phyloP scores from a whole-genome alignment of 2,113 vertebrate species.

The Semnornis frantzii region DNA sequence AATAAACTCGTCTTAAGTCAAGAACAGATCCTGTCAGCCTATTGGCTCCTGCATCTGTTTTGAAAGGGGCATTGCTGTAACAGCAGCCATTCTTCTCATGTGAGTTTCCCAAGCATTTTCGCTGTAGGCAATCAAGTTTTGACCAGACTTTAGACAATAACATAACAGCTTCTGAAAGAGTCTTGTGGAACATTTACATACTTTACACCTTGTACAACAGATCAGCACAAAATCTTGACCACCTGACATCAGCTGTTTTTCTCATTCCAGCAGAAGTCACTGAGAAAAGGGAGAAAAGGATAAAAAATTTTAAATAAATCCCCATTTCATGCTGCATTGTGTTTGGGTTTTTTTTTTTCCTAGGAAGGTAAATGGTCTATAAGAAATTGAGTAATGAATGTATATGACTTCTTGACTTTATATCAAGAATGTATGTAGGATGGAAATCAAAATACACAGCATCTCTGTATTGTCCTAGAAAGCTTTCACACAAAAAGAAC shows the following conservation, averaged over 20 bases:
- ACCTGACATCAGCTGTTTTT: not conserved
- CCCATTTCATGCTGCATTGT: not conserved
- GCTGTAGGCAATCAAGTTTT: not conserved
- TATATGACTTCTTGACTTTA: slow-evolving; percentile 49
- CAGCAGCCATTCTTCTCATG: not conserved
- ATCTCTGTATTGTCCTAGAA: slow-evolving; percentile 36
- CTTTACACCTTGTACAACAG: not conserved
- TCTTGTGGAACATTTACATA: not conserved
- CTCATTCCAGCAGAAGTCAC: not conserved
- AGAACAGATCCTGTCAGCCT: slow-evolving; percentile 29
- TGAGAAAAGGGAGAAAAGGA: not conserved
- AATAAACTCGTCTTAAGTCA: slow-evolving; percentile 53
- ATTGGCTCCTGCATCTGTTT: slow-evolving; percentile 39
- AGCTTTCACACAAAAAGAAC: not conserved
- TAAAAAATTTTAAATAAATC: not conserved
- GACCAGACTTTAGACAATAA: not conserved
- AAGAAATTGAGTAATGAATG: slow-evolving; percentile 62
- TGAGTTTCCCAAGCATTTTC: slow-evolving; percentile 28
- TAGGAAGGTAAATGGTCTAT: slow-evolving; percentile 57
- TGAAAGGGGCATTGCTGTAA: slow-evolving; percentile 3
- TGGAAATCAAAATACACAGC: slow-evolving; percentile 80
- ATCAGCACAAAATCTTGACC: not conserved
- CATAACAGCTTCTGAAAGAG: slow-evolving; percentile 15
- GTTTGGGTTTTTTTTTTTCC: not conserved
- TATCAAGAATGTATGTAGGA: slow-evolving; percentile 52